A percentile compares a stretch with the other conserved stretches of the same genome.
These are phyloP conservation scores for Agriopis aurantiaria DNA, from an alignment of 2,888 invertebrate species.

Conservation along the genomic window DNA sequence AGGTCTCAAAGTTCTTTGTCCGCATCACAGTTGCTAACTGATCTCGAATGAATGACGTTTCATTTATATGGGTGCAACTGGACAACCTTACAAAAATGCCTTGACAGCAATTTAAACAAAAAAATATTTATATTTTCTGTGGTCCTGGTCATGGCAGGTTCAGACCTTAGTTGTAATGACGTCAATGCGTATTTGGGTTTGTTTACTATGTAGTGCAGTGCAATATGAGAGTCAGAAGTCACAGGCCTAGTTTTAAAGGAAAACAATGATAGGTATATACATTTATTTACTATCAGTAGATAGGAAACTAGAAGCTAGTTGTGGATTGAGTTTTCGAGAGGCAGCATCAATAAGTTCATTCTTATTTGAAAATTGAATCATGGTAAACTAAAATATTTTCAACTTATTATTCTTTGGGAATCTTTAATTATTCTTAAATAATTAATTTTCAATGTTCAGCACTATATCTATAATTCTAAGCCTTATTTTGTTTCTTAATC, in stretches of 20 bases:
- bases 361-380: background rate
- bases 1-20: too few species aligned
- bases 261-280: conserved; percentile 19
- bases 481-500: too few species aligned
- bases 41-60: too few species aligned
- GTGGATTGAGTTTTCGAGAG: background rate
- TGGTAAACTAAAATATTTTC: background rate
- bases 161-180: conserved; percentile 5
- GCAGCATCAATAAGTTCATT: background rate
- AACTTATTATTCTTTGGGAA: background rate
- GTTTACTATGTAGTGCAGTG: conserved; percentile 24
- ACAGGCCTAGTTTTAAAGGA: conserved; percentile 27
- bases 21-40: too few species aligned
- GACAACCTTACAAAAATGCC: too few species aligned
- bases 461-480: too few species aligned
- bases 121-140: background rate
- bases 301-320: conserved; percentile 2
- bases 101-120: too few species aligned
- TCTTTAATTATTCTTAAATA: background rate
- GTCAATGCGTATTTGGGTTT: conserved; percentile 21
- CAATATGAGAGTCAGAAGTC: conserved; percentile 27
- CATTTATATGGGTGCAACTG: too few species aligned
- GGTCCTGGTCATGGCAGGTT: background rate
- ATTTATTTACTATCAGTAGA: background rate
- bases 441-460: background rate